Base-by-base conservation (phyloP, 1,140 invertebrate species). In the Lucilia cuprina region DNA sequence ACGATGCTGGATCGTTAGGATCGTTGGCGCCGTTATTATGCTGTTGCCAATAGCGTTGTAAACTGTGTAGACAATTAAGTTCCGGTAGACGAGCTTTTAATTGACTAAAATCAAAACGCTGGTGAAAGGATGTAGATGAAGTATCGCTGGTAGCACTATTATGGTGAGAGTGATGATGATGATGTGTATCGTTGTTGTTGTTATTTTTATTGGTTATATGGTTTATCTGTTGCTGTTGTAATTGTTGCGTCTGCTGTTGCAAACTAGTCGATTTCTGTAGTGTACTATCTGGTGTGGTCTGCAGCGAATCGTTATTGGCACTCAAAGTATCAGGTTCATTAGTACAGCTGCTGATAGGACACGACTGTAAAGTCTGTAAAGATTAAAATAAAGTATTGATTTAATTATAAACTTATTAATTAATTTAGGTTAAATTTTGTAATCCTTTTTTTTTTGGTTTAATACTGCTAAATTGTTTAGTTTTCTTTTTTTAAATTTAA, bases 241-340 rank as follows among this genome's bases (percentile, higher is more conserved):
- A 21, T 12, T 19, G 19, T 70, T 70, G 65, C 8, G 21, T 19
- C 60, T 86, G 70, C n/a, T 85, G 84, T 74, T 85, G 70, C 34
- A 80, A 47, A 21, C 77, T 80, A 9, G 83, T 85, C 19, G 86
- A 85, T 85, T 90, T 90, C 84, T 90, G 89, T 84, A 90, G 83
- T 3, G 89, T 90, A 82, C 87, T 90, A 83, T 89, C 89, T 10
- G 89, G 87, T 84, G 87, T 83, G 35, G 88, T 86, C 74, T 90
- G 86, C 85, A 89, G 84, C 83, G 88, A 88, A 84, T 90, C 88
- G 77, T 87, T 87, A 82, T 84, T 88, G 77, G 87, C 85, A 85
- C 89, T 90, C 49, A 90, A 86, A 55, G 89, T 90, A 83, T 90
- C 89, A 19, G 88, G 89, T 70, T 90, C 88, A 85, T 89, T 90